Conservation (phyloP, 2,113 vertebrate genomes). For the Siniperca chuatsi region DNA sequence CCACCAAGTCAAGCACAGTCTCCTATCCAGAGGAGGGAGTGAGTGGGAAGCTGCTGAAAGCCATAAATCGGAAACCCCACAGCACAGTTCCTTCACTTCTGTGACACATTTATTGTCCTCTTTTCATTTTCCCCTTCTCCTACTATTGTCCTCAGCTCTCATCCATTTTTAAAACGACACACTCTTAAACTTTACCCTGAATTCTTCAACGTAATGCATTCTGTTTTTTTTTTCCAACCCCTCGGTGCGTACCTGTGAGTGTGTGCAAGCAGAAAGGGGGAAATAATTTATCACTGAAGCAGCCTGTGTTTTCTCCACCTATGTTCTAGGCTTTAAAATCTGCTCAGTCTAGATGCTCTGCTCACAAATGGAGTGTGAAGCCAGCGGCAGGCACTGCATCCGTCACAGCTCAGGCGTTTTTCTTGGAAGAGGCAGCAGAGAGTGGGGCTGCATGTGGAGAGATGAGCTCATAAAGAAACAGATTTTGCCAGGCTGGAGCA, state of each 20-base stretch:
- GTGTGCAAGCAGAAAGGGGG: background rate
- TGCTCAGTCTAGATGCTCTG: slow-evolving; percentile 7
- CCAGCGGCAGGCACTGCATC: slow-evolving; percentile 39
- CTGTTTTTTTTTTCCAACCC: background rate
- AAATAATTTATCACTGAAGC: slow-evolving; percentile 17
- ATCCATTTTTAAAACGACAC: slow-evolving; percentile 49
- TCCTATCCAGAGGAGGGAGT: slow-evolving; percentile 57
- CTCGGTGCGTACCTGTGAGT: background rate
- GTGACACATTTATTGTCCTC: slow-evolving; percentile 75
- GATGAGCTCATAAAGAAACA: slow-evolving; percentile 59
- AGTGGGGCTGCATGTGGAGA: slow-evolving; percentile 32
- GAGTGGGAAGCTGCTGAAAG: slow-evolving; percentile 67
- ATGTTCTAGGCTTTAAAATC: slow-evolving; percentile 40
- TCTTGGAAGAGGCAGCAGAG: slow-evolving; percentile 56
- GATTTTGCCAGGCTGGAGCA: slow-evolving; percentile 24
- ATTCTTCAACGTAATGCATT: slow-evolving; percentile 27
- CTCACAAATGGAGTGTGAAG: slow-evolving; percentile 59
- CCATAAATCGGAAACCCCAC: slow-evolving; percentile 67
- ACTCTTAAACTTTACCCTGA: slow-evolving; percentile 45
- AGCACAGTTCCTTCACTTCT: slow-evolving; percentile 56
- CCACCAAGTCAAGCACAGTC: slow-evolving; percentile 46
- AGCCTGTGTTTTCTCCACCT: slow-evolving; percentile 4
- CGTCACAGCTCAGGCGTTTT: slow-evolving; percentile 46
- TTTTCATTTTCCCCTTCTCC: slow-evolving; percentile 38
- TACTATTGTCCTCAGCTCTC: slow-evolving; percentile 47